Evolutionary conservation across 2,888 invertebrate species (phyloP), one percentile per base, ranked within the genome.

Genomic region (Crematogaster levior): DNA sequence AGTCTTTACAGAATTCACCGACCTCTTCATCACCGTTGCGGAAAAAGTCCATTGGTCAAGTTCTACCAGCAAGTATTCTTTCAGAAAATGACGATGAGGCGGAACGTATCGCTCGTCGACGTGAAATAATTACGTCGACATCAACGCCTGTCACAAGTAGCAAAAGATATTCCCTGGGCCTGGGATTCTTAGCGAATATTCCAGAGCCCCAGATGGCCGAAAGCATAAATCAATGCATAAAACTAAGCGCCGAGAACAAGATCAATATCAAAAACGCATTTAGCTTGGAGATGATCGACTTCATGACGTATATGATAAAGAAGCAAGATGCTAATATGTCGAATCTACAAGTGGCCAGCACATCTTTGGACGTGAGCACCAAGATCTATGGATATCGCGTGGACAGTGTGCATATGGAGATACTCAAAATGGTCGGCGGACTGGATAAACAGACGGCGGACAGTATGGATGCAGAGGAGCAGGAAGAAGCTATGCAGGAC

Each of bases 191-290:
- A 10, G 83, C 90, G 0, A 86, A 91, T 27, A 84, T 94, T 60
- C 86, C 92, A 3, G 58, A 66, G 0, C 84, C 88, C 0, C 91
- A 93, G 79, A 90, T 94, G 46, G 81, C 82, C 0, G 92, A 93
- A 61, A 90, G 91, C 15, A 91, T 93, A n/a, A 84, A 89, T 1
- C 88, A 93, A 21, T 94, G 94, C 56, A 92, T 94, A 48, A 92
- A 93, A 72, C 85, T 94, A 2, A 91, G 84, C 43, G 82, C 91
- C 0, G 93, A 94, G 81, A 93, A 93, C 74, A 98, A 98, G 96
- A 97, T 99, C 89, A 98, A 96, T 91, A 95, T 96, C 68, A 98
- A 98, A 92, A 98, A 98, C 95, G 98, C 98, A 0, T 99, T 98
- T 96, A 97, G 96, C 86, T 95, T 98, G 1, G 97, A 97, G 86